Evolutionary conservation across 2,113 vertebrate genomes (phyloP).

Genomic region (Struthio camelus): DNA sequence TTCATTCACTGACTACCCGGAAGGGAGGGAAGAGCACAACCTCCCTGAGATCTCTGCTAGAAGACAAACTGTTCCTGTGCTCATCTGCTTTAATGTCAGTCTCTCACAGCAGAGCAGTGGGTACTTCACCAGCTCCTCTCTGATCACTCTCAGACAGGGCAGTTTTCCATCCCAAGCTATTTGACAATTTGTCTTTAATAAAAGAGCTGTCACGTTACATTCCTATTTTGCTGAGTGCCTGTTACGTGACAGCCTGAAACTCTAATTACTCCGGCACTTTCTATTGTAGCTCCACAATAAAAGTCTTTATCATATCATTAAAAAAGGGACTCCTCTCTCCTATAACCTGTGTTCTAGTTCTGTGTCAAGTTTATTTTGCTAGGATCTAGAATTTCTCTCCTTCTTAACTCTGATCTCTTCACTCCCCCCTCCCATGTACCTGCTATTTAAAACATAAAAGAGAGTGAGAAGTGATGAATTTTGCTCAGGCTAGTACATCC

Average conservation of each 20-base stretch:
- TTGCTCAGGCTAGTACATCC: not conserved
- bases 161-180: not conserved
- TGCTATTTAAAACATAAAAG: not conserved
- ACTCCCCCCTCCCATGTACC: not conserved
- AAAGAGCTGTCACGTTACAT: not conserved
- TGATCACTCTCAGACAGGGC: not conserved
- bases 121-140: not conserved
- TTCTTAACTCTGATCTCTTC: not conserved
- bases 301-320: not conserved
- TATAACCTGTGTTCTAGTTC: not conserved
- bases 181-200: not conserved
- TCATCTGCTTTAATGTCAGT: not conserved
- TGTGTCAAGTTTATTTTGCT: not conserved
- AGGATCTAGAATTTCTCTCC: not conserved
- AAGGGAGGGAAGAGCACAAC: not conserved
- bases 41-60: not conserved
- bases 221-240: not conserved
- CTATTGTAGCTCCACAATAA: not conserved
- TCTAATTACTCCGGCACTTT: constrained; percentile 7
- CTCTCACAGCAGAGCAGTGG: not conserved
- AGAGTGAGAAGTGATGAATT: not conserved
- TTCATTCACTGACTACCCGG: not conserved
- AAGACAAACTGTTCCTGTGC: not conserved
- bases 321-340: not conserved
- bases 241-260: not conserved